Conservation (phyloP, 2,797 vertebrate genomes). For the Decapterus maruadsi region DNA sequence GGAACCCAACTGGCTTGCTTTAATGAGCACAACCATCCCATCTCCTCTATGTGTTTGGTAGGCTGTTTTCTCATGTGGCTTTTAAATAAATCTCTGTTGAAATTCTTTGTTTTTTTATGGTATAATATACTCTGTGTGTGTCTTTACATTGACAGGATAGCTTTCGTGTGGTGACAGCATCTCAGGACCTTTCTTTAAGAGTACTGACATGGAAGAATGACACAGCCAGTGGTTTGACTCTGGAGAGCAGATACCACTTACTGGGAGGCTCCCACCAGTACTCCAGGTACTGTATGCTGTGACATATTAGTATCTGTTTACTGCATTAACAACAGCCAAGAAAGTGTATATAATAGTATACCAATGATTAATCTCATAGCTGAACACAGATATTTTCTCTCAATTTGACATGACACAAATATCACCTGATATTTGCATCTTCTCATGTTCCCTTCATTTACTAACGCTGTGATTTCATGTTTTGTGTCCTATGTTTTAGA, state of each 20-base stretch:
- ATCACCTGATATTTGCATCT: neutral
- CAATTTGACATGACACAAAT: neutral
- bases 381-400: neutral
- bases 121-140: neutral
- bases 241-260: slow-evolving; percentile 84
- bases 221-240: slow-evolving; percentile 59
- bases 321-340: neutral
- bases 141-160: slow-evolving; percentile 76
- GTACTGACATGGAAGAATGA: slow-evolving; percentile 82
- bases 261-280: slow-evolving; percentile 85
- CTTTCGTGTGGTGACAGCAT: slow-evolving; percentile 86
- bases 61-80: slow-evolving; percentile 32
- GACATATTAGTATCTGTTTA: neutral
- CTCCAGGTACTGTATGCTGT: slow-evolving; percentile 78
- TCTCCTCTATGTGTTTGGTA: slow-evolving; percentile 88
- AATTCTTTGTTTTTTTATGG: neutral
- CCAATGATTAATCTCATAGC: neutral
- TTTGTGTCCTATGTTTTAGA: slow-evolving; percentile 62
- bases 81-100: neutral
- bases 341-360: neutral
- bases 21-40: slow-evolving; percentile 86
- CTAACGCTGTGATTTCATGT: neutral
- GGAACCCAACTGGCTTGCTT: slow-evolving; percentile 84
- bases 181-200: slow-evolving; percentile 84
- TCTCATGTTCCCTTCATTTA: neutral